Percentiles rank a stretch among this genome's conserved stretches.
phyloP scores from a whole-genome alignment of 2,113 vertebrate genomes.

The Eolophus roseicapilla region DNA sequence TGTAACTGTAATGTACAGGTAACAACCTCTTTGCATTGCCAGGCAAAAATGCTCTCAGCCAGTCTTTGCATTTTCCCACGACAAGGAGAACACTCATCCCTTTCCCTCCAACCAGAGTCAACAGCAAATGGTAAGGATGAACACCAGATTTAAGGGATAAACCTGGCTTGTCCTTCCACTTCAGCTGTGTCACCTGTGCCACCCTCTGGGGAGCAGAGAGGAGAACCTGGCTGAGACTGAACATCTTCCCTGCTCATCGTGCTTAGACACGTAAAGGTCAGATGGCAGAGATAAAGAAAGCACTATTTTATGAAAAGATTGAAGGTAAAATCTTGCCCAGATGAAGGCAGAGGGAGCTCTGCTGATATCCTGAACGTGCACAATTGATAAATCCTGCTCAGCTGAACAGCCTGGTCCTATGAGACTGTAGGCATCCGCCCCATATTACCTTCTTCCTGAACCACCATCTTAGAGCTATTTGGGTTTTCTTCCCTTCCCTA shows the following conservation, averaged over 20 bases:
- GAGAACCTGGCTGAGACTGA: not conserved
- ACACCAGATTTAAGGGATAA: not conserved
- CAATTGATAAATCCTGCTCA: not conserved
- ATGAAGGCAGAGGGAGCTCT: not conserved
- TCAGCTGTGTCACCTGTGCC: not conserved
- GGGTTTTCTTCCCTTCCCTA: not conserved
- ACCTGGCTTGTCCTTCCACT: not conserved
- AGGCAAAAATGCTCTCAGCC: not conserved
- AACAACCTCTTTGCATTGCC: not conserved
- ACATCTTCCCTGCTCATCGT: not conserved
- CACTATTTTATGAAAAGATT: not conserved
- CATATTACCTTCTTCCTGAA: not conserved
- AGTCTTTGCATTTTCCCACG: not conserved
- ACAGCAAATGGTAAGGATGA: not conserved
- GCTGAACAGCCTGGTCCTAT: not conserved
- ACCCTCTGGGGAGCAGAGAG: not conserved
- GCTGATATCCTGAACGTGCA: not conserved
- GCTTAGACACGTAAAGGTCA: slow-evolving; percentile 14
- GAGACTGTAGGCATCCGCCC: not conserved
- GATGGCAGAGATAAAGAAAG: not conserved
- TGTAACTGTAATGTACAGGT: not conserved
- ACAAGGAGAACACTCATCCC: not conserved
- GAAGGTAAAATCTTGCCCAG: not conserved
- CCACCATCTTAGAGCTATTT: not conserved
- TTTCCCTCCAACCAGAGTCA: not conserved